Evolutionary conservation across 2,113 vertebrate species (phyloP), one percentile per base, ranked within the genome.

Genomic region (Vombatus ursinus): DNA sequence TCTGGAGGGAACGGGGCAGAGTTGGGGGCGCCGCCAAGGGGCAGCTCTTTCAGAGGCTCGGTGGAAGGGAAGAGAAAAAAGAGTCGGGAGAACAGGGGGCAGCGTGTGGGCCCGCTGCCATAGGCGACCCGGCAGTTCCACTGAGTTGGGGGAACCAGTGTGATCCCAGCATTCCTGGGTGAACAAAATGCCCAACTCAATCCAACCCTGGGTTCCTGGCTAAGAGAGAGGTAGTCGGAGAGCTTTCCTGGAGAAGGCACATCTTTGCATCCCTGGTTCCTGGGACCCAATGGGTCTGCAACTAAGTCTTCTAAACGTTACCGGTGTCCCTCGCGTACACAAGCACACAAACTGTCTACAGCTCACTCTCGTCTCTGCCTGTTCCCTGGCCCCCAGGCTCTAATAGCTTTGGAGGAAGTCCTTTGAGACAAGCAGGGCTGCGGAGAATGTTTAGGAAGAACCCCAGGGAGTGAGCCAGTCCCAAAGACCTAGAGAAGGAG

Each of bases 401-500:
- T 7, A n/a, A 77, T 19, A n/a, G 37, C 37, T 77, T 77, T 14
- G 31, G 5, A 77, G 37, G 37, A 77, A 77, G 61, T 19, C 14
- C 61, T n/a, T 14, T 5, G 31, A 16, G 14, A n/a, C 61, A 37
- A 77, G 37, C 61, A 19, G 61, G 37, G 31, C 37, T n/a, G 37
- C 37, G n/a, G 61, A n/a, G 37, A 77, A 77, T 77, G 14, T 77
- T 77, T 77, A 51, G 48, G n/a, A n/a, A 14, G 28, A 52, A 16
- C 23, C 28, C 51, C 89, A 48, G 48, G 49, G 84, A 90, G n/a
- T 28, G 50, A 94, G 47, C 28, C 25, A 12, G 14, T 31, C 57
- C 37, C 10, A 77, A 77, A 37, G 37, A 77, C 8, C 48, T 0
- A n/a, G 0, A 0, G 52, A 52, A 4, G 0, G 0, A 77, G 26